Percentiles rank a stretch among this genome's conserved stretches.
Evolutionary conservation across 2,113 vertebrate genomes (phyloP).

Genomic region (Podarcis raffonei): DNA sequence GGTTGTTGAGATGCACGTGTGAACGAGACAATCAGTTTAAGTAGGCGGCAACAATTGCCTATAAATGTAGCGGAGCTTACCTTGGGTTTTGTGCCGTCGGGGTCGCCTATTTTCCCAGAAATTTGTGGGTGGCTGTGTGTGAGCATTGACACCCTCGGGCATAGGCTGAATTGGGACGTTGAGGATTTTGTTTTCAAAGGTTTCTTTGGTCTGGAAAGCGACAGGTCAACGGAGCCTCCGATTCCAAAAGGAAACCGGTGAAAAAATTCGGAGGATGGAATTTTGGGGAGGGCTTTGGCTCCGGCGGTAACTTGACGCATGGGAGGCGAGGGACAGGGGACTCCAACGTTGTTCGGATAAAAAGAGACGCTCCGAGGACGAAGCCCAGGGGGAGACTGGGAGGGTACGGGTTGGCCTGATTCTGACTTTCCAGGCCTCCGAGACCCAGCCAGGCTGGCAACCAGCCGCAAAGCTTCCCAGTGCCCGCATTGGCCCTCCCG

Average conservation of each 20-base stretch:
- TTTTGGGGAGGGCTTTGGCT: neutral
- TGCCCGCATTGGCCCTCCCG: neutral
- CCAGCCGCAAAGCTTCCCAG: neutral
- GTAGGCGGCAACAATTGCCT: neutral
- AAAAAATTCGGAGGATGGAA: neutral
- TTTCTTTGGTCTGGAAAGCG: neutral
- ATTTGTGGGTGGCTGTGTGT: neutral
- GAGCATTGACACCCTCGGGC: neutral
- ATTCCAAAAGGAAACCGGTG: neutral
- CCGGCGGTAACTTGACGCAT: too few species aligned
- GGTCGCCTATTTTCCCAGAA: neutral
- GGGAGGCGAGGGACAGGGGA: neutral
- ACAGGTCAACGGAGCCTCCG: neutral
- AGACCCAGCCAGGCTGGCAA: neutral
- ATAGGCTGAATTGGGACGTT: neutral
- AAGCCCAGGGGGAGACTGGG: neutral
- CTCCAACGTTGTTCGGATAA: neutral
- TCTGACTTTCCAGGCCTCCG: neutral
- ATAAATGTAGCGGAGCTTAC: neutral
- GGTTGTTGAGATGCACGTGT: neutral
- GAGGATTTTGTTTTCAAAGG: neutral
- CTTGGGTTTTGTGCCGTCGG: neutral
- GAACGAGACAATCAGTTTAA: neutral
- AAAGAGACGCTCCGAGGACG: neutral
- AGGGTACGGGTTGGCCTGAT: too few species aligned